Conservation (phyloP, 1,140 invertebrate species). For the Uloborus diversus region DNA sequence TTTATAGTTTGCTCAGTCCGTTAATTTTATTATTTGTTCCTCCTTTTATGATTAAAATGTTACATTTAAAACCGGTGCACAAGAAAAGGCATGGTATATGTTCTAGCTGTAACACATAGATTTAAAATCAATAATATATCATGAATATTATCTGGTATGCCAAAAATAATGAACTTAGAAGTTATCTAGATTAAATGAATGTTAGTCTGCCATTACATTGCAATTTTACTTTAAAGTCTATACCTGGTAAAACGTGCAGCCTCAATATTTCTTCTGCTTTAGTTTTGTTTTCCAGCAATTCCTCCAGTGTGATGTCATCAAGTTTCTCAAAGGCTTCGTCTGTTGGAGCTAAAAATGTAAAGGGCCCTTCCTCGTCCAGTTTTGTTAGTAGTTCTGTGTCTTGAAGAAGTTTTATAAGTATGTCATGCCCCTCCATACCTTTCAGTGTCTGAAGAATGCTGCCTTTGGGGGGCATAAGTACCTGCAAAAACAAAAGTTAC, state of each 20-base stretch:
- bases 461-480: constrained; percentile 69
- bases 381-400: constrained; percentile 66
- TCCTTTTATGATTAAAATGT: too few relatives aligned
- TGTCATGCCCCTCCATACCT: constrained; percentile 66
- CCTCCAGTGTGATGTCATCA: constrained; percentile 64
- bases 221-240: background rate
- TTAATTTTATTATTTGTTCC: too few relatives aligned
- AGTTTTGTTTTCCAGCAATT: constrained; percentile 65
- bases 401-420: constrained; percentile 66
- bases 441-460: constrained; percentile 67
- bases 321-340: constrained; percentile 66
- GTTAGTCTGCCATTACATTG: too few relatives aligned
- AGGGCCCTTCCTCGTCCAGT: constrained; percentile 63
- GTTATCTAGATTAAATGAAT: too few relatives aligned
- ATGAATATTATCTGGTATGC: too few relatives aligned
- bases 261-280: constrained; percentile 67
- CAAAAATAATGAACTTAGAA: too few relatives aligned
- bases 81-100: too few relatives aligned
- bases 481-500: constrained; percentile 22
- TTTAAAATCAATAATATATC: too few relatives aligned
- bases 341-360: constrained; percentile 67
- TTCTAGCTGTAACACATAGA: too few relatives aligned
- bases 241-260: constrained; percentile 68
- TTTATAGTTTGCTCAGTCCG: too few relatives aligned
- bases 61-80: too few relatives aligned